Percentiles rank a stretch among this genome's conserved stretches.
These are phyloP conservation scores for Anastrepha ludens DNA, from an alignment of 1,140 invertebrate genomes.

Conservation along the genomic window DNA sequence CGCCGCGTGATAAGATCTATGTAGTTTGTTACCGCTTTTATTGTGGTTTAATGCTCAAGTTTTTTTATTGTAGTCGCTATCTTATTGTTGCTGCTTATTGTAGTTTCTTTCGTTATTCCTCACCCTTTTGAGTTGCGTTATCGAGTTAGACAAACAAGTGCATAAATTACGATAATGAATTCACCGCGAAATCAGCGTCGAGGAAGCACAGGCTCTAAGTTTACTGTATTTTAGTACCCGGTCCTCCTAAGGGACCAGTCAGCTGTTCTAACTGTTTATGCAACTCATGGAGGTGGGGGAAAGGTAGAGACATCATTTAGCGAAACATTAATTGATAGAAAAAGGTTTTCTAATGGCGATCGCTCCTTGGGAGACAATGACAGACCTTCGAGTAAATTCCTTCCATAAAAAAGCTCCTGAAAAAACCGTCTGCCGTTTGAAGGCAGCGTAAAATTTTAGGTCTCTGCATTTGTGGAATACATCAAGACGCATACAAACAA, in stretches of 20 bases:
- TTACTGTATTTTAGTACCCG: neutral
- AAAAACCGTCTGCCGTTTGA: too few species aligned
- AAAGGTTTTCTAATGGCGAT: too few species aligned
- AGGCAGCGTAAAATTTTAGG: too few species aligned
- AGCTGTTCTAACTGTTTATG: neutral
- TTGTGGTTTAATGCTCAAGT: conserved; percentile 32
- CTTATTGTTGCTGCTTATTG: neutral
- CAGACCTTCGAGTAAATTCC: too few species aligned
- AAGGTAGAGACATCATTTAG: neutral
- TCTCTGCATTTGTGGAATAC: too few species aligned
- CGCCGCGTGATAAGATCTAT: conserved; percentile 50
- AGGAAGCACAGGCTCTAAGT: neutral
- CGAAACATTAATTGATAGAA: too few species aligned
- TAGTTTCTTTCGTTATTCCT: neutral
- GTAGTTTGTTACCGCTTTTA: conserved; percentile 51
- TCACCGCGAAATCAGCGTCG: neutral
- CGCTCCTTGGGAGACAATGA: too few species aligned
- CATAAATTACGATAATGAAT: conserved; percentile 55
- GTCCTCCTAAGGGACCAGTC: neutral
- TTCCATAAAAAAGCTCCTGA: too few species aligned
- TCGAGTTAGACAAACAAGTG: conserved; percentile 51
- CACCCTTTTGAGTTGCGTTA: neutral
- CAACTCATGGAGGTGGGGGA: neutral
- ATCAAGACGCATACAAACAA: too few species aligned
- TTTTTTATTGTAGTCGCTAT: neutral